Conservation (phyloP, 1,140 invertebrate species). For the Trichonephila clavipes region DNA sequence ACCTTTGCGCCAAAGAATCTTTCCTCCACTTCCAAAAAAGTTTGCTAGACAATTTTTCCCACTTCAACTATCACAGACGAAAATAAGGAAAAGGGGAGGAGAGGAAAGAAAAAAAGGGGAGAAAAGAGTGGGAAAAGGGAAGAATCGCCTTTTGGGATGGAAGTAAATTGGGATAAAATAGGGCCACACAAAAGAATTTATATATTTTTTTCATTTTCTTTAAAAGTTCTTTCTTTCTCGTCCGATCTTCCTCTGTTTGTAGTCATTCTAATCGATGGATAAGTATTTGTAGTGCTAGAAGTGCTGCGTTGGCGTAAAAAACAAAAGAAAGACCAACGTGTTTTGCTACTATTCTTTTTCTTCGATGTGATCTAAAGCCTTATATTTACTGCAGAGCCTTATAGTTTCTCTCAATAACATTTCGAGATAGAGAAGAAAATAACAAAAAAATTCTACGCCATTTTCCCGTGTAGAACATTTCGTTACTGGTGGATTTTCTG, state of each 20-base stretch:
- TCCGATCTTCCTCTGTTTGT: constrained; percentile 35
- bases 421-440: background rate
- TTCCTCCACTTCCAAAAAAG: constrained; percentile 36
- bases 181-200: constrained; percentile 54
- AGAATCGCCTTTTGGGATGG: constrained; percentile 52
- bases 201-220: constrained; percentile 1
- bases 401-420: background rate
- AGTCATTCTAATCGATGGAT: constrained; percentile 44
- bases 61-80: constrained; percentile 52
- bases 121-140: background rate
- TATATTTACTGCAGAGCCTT: background rate
- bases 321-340: background rate
- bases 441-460: background rate
- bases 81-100: constrained; percentile 22
- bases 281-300: constrained; percentile 34
- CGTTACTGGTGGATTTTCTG: too few relatives aligned
- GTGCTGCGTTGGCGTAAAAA: constrained; percentile 16
- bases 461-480: background rate
- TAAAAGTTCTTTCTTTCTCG: background rate
- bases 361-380: constrained; percentile 5
- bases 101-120: background rate
- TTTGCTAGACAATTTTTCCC: constrained; percentile 58
- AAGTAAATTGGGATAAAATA: constrained; percentile 64
- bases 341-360: constrained; percentile 7
- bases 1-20: constrained; percentile 22